These are phyloP conservation scores for Calosoma granatense DNA, from an alignment of 1,140 invertebrate species.

Conservation along the genomic window DNA sequence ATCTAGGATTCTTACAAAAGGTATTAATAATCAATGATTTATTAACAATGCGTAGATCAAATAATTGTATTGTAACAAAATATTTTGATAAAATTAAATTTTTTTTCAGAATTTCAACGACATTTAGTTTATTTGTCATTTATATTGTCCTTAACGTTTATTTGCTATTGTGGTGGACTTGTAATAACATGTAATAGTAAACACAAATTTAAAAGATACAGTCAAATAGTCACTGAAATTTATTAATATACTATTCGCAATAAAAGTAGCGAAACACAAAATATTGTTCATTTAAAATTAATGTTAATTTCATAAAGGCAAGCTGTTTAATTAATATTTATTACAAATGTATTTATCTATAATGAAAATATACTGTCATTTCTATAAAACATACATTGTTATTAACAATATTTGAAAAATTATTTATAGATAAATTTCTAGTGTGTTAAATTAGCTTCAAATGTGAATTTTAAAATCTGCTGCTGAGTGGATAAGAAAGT, in stretches of 20 bases:
- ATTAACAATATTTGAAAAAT: too few relatives aligned
- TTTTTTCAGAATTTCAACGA: slow-evolving; percentile 38
- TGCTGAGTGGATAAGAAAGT: too few relatives aligned
- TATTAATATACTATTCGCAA: too few relatives aligned
- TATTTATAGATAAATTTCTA: too few relatives aligned
- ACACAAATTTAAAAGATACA: slow-evolving; percentile 28
- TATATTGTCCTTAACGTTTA: slow-evolving; percentile 38
- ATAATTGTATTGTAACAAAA: slow-evolving; percentile 3
- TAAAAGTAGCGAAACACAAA: too few relatives aligned
- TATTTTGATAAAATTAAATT: slow-evolving; percentile 11
- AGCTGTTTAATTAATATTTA: not conserved
- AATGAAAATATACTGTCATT: too few relatives aligned
- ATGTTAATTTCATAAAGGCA: not conserved
- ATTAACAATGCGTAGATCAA: not conserved
- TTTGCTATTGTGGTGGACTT: slow-evolving; percentile 44
- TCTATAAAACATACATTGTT: too few relatives aligned
- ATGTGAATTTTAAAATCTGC: too few relatives aligned
- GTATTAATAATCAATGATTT: too few relatives aligned
- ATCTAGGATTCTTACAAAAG: slow-evolving; percentile 32
- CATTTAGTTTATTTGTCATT: slow-evolving; percentile 45
- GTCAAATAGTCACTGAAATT: not conserved
- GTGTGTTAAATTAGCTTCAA: too few relatives aligned
- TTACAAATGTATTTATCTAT: not conserved
- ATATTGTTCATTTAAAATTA: not conserved
- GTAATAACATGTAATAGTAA: slow-evolving; percentile 33